These are phyloP conservation scores for Trachemys scripta DNA, from an alignment of 2,113 vertebrate genomes.

Conservation along the genomic window DNA sequence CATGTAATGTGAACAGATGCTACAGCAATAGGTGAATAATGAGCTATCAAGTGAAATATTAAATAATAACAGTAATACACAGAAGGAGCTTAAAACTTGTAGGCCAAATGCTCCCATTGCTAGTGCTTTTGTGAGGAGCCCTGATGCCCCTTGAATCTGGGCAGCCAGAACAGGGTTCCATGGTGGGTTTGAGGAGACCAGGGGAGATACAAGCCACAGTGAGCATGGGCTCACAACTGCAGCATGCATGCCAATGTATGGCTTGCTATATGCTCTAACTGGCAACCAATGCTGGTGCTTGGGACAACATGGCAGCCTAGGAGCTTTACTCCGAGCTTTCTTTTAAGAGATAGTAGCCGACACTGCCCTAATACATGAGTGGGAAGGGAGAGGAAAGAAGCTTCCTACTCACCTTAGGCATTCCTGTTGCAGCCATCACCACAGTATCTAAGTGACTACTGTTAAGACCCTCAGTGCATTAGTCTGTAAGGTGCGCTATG, in stretches of 20 bases:
- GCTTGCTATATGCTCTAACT: neutral
- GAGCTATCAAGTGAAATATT: neutral
- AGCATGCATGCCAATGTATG: neutral
- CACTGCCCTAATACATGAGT: neutral
- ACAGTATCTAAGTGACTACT: too few species aligned
- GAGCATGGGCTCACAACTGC: neutral
- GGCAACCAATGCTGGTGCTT: neutral
- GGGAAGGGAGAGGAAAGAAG: neutral
- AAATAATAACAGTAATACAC: neutral
- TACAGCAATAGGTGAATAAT: neutral
- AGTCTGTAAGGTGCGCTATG: neutral
- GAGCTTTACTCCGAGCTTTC: neutral
- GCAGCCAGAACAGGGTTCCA: neutral
- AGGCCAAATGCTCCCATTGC: fast-evolving
- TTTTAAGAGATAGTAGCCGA: neutral
- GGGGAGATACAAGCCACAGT: neutral
- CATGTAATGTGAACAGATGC: fast-evolving
- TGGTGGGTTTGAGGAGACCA: neutral
- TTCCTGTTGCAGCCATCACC: neutral
- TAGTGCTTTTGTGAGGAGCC: neutral
- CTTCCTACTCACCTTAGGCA: neutral
- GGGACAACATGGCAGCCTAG: too few species aligned
- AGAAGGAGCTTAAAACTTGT: neutral
- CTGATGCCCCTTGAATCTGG: neutral
- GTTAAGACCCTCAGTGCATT: fast-evolving